Evolutionary conservation across 2,888 invertebrate species (phyloP).

Genomic region (Epinotia bilunana): DNA sequence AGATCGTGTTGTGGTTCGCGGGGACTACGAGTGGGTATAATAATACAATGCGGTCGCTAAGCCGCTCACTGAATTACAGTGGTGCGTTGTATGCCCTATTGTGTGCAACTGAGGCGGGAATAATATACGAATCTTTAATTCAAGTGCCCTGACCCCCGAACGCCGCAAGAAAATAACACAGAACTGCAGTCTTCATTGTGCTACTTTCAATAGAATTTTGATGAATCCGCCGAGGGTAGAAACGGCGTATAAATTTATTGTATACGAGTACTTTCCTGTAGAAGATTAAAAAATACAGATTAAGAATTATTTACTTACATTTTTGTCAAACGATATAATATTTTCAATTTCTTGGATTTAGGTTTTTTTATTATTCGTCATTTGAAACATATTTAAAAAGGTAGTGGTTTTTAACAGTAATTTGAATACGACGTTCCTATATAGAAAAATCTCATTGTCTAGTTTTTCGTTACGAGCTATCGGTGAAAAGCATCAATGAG

Average conservation of each 20-base stretch:
- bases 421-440: no score
- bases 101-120: conserved; percentile 69
- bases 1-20: conserved; percentile 57
- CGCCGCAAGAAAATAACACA: conserved; percentile 77
- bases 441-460: neutral
- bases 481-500: neutral
- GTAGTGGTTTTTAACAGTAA: no score
- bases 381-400: no score
- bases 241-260: conserved; percentile 57
- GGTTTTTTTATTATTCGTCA: neutral
- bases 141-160: conserved; percentile 77
- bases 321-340: neutral
- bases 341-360: neutral
- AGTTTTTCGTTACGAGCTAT: neutral
- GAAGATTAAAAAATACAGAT: conserved; percentile 7
- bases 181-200: conserved; percentile 79
- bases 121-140: conserved; percentile 83
- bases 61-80: conserved; percentile 72
- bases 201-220: conserved; percentile 76
- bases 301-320: neutral
- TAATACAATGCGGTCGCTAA: conserved; percentile 71
- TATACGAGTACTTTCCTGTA: conserved; percentile 1
- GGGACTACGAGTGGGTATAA: conserved; percentile 54
- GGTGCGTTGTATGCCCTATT: conserved; percentile 75
- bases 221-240: conserved; percentile 64